phyloP scores from a whole-genome alignment of 2,797 vertebrate species.

The Schizopygopsis pylzovi region DNA sequence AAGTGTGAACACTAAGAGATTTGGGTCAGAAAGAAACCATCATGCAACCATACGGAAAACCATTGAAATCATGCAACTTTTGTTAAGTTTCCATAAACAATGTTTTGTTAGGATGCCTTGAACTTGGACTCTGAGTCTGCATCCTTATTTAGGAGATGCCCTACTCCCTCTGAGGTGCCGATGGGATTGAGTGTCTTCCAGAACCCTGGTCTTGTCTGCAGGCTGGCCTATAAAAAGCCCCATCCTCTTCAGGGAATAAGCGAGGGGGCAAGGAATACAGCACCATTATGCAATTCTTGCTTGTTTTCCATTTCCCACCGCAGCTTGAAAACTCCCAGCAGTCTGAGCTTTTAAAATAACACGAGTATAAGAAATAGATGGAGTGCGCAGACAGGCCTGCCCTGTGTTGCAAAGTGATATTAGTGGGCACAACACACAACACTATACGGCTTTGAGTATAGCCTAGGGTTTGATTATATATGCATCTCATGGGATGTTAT shows the following conservation, averaged over 20 bases:
- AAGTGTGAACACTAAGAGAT: background rate
- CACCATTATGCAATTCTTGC: conserved; percentile 66
- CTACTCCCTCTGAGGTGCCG: background rate
- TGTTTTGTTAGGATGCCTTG: background rate
- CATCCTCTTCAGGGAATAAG: conserved; percentile 45
- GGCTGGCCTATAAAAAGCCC: conserved; percentile 65
- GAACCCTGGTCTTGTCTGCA: conserved; percentile 48
- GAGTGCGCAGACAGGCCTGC: background rate
- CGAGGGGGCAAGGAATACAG: conserved; percentile 46
- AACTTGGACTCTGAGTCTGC: background rate
- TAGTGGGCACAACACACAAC: background rate
- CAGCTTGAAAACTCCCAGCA: conserved; percentile 38
- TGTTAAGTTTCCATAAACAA: background rate
- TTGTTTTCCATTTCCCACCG: conserved; percentile 40
- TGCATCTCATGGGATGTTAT: conserved; percentile 19
- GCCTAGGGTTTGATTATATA: background rate
- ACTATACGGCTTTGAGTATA: background rate
- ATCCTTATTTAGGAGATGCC: background rate
- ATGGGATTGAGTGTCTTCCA: conserved; percentile 25
- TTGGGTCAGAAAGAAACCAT: background rate
- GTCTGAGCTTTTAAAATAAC: conserved; percentile 39
- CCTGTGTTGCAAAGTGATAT: background rate
- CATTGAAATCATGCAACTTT: background rate
- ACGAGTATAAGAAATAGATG: conserved; percentile 19
- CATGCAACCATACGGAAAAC: background rate